phyloP scores from a whole-genome alignment of 2,797 vertebrate species.

The Malurus splendens region DNA sequence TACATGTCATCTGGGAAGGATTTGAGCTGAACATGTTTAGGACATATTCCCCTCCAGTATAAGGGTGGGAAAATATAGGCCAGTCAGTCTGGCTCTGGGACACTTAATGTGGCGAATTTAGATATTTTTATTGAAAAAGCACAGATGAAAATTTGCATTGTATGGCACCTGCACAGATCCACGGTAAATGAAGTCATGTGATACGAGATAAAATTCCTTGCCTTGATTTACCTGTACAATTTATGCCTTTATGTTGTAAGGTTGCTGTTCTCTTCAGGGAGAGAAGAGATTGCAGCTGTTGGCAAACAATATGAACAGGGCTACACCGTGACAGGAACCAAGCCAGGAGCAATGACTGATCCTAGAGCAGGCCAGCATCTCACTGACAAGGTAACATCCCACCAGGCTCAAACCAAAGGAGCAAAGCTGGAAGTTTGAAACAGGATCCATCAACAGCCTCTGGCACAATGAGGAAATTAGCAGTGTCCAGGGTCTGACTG shows the following conservation, averaged over 20 bases:
- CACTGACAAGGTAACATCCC: background rate
- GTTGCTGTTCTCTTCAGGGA: background rate
- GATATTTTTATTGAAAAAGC: background rate
- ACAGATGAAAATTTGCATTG: background rate
- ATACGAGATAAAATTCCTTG: background rate
- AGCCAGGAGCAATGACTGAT: background rate
- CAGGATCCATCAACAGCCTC: background rate
- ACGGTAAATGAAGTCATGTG: background rate
- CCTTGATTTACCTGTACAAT: background rate
- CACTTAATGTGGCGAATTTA: background rate
- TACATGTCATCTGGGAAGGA: background rate
- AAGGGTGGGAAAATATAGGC: background rate
- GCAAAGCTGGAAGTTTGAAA: background rate
- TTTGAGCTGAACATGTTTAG: background rate
- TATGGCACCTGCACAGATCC: background rate
- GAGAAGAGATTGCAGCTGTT: background rate
- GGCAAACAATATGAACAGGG: background rate
- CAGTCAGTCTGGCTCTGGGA: background rate
- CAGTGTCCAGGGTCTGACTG: background rate
- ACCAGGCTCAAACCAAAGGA: background rate
- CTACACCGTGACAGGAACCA: background rate
- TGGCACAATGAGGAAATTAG: background rate
- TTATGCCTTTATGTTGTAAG: rapidly evolving
- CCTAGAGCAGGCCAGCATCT: background rate
- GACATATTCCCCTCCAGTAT: background rate